Evolutionary conservation across 2,113 vertebrate species (phyloP), one percentile per base, ranked within the genome.

Genomic region (Turdus rufiventris): DNA sequence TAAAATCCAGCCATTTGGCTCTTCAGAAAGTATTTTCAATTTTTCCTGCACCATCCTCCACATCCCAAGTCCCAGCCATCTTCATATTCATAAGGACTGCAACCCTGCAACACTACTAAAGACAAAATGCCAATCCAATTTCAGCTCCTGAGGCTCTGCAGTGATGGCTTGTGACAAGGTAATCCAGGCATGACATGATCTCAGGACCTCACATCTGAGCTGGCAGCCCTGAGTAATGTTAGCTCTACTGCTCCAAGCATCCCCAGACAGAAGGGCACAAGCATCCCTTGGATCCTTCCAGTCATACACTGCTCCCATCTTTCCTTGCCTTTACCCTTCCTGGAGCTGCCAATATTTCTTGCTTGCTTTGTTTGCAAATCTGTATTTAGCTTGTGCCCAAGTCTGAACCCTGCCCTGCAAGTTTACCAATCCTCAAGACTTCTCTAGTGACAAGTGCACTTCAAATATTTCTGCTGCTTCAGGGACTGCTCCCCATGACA

Each of bases 101-200:
- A 88, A n/a, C 31, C 7, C 38, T 66, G 24, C 40, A 66, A 36
- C 31, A 87, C 50, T 47, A 29, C n/a, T 79, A 60, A 87, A 85
- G 72, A 91, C 62, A 92, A 95, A 81, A 92, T 40, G 45, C 20
- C 90, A 93, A 73, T 85, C 71, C 53, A 71, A 87, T 93, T 93
- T 94, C 34, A 82, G 47, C 10, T 78, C 47, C 94, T 10, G 14
- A 77, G 33, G 58, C 47, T 81, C 57, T 51, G 45, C 88, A 76
- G 53, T 48, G 74, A 60, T 82, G 68, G 60, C 21, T 82, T 92
- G 42, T 90, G 95, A 91, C 85, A 94, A 85, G 38, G 57, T 77
- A 93, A 88, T 60, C 62, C 86, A 95, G 89, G 58, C 85, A 82
- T 51, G 24, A 60, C 18, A 40, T 15, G 20, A 65, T 48, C 53